A percentile compares a stretch with the other conserved stretches of the same genome.
These are phyloP conservation scores for Liopterus haemorrhoidalis DNA, from an alignment of 2,888 invertebrate genomes.

Conservation along the genomic window DNA sequence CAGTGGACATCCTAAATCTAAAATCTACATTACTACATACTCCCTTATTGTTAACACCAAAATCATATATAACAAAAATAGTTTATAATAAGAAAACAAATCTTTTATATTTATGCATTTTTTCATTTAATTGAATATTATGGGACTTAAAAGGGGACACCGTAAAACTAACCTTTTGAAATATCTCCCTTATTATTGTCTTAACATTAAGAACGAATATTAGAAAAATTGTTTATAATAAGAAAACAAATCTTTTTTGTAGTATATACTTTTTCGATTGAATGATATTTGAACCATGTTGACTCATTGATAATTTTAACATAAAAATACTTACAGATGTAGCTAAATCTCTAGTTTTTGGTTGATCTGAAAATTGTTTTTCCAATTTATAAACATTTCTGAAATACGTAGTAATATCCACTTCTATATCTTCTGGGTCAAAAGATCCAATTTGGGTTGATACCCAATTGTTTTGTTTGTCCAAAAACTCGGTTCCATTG, in stretches of 20 bases:
- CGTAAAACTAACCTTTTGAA: too few relatives aligned
- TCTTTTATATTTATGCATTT: too few relatives aligned
- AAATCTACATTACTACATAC: background rate
- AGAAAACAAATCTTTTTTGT: slow-evolving; percentile 8
- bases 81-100: too few relatives aligned
- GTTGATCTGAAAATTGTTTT: slow-evolving; percentile 73
- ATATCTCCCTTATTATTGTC: too few relatives aligned
- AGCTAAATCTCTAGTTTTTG: slow-evolving; percentile 69
- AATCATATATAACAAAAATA: too few relatives aligned
- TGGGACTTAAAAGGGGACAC: slow-evolving; percentile 1
- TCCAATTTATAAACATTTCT: slow-evolving; percentile 82
- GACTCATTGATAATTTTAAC: slow-evolving; percentile 6
- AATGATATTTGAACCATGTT: slow-evolving; percentile 4
- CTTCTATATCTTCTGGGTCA: slow-evolving; percentile 85
- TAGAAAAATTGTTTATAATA: too few relatives aligned
- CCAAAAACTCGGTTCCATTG: slow-evolving; percentile 78
- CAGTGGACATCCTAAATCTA: too few relatives aligned
- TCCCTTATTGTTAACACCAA: too few relatives aligned
- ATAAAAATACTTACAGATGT: slow-evolving; percentile 47
- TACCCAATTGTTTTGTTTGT: slow-evolving; percentile 82
- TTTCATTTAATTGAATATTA: background rate
- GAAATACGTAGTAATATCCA: slow-evolving; percentile 62
- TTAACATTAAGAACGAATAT: too few relatives aligned
- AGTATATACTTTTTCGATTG: too few relatives aligned
- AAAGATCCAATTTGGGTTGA: slow-evolving; percentile 71